Evolutionary conservation across 2,888 invertebrate species (phyloP).

Genomic region (Chrysopilus asiliformis): DNA sequence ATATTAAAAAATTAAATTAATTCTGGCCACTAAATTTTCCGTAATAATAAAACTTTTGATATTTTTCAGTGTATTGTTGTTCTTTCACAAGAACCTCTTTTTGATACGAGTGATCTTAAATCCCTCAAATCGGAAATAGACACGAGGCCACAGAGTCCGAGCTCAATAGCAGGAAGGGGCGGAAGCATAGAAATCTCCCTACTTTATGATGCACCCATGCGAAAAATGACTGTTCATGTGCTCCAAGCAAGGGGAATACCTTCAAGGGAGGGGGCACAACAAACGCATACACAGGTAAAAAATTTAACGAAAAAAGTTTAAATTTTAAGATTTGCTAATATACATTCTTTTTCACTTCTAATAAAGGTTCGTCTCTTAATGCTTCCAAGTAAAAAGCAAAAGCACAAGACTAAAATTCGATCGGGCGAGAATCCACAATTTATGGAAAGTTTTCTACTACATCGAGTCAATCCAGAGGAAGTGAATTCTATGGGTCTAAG

Average conservation of each 20-base stretch:
- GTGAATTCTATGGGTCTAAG: constrained; percentile 85
- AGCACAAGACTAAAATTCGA: constrained; percentile 86
- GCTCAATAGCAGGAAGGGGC: constrained; percentile 38
- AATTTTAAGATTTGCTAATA: constrained; percentile 5
- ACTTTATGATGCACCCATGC: constrained; percentile 78
- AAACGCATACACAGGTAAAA: constrained; percentile 51
- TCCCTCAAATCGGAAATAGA: constrained; percentile 34
- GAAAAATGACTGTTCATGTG: constrained; percentile 85
- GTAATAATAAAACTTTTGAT: not conserved
- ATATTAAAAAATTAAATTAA: no score
- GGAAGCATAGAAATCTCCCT: constrained; percentile 80
- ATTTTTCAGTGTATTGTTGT: constrained; percentile 41
- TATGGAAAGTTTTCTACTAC: constrained; percentile 81
- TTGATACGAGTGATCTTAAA: constrained; percentile 35
- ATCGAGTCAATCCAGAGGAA: constrained; percentile 87
- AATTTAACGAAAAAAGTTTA: not conserved
- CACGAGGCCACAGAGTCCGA: constrained; percentile 36
- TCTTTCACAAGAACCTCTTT: constrained; percentile 34
- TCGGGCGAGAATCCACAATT: constrained; percentile 84
- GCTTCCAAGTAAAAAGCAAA: constrained; percentile 83
- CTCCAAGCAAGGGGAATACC: constrained; percentile 75
- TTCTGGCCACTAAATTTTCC: not conserved
- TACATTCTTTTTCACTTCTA: constrained; percentile 5
- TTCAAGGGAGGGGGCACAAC: constrained; percentile 51
- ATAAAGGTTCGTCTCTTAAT: constrained; percentile 72